phyloP scores from a whole-genome alignment of 2,113 vertebrate genomes.

The Okapia johnstoni region DNA sequence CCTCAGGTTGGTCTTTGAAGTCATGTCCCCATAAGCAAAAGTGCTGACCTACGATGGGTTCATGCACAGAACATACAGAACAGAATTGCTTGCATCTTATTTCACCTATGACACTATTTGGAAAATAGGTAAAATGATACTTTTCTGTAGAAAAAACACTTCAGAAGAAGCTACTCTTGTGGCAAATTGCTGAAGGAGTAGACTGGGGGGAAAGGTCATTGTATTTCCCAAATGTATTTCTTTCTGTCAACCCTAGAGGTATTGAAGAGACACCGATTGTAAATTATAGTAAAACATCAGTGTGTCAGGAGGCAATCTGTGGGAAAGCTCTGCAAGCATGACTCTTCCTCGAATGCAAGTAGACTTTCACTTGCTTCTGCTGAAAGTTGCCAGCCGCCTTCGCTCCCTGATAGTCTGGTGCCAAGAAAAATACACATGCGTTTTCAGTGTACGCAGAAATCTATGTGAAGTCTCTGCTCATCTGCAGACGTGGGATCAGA shows the following conservation, averaged over 20 bases:
- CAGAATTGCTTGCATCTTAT: not conserved
- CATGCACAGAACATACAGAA: not conserved
- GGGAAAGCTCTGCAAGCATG: not conserved
- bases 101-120: not conserved
- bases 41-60: not conserved
- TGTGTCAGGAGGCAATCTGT: not conserved
- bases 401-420: not conserved
- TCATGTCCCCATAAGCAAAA: not conserved
- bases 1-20: not conserved
- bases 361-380: not conserved
- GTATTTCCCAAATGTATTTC: not conserved
- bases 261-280: not conserved
- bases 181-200: not conserved
- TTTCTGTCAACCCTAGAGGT: not conserved
- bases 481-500: not conserved
- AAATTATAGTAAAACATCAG: not conserved
- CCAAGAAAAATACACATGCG: not conserved
- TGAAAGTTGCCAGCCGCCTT: not conserved
- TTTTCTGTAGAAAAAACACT: not conserved
- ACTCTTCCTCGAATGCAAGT: not conserved
- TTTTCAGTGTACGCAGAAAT: not conserved
- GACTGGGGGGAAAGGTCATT: not conserved
- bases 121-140: not conserved
- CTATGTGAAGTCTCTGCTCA: not conserved
- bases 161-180: not conserved